Evolutionary conservation across 2,888 invertebrate genomes (phyloP).

Genomic region (Protonemura montana): DNA sequence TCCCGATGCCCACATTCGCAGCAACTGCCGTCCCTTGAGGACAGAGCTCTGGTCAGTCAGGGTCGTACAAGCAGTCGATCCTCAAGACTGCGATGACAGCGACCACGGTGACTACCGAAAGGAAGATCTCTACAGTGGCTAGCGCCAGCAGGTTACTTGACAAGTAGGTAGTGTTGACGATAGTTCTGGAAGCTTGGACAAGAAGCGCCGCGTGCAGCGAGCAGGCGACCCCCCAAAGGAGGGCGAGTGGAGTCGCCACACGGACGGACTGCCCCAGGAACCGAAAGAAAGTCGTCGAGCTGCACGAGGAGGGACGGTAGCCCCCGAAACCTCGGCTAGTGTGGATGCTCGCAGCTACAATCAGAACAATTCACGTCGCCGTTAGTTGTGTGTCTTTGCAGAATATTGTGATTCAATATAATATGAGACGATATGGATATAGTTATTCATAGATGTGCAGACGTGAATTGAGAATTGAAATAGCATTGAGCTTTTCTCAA

Average conservation of each 20-base stretch:
- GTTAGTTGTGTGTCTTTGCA: no score
- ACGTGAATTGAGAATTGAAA: no score
- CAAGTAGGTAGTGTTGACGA: constrained; percentile 51
- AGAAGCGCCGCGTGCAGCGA: constrained; percentile 64
- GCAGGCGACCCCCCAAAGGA: constrained; percentile 67
- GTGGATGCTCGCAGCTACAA: constrained; percentile 68
- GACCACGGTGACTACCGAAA: constrained; percentile 63
- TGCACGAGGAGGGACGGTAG: constrained; percentile 56
- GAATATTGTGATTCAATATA: no score
- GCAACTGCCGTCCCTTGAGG: constrained; percentile 58
- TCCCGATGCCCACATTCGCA: constrained; percentile 49
- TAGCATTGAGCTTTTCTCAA: no score
- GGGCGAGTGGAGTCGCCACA: constrained; percentile 57
- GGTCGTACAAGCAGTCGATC: constrained; percentile 63
- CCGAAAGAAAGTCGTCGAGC: constrained; percentile 55
- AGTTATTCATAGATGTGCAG: no score
- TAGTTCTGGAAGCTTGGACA: constrained; percentile 65
- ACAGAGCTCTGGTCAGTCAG: constrained; percentile 57
- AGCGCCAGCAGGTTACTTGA: constrained; percentile 40
- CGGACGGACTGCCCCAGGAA: constrained; percentile 57
- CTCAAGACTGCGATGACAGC: constrained; percentile 65
- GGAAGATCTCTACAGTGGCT: constrained; percentile 59
- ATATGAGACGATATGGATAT: no score
- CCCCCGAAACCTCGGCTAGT: constrained; percentile 63
- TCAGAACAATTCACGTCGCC: no score